These are phyloP conservation scores for Spinus pinus DNA, from an alignment of 2,797 vertebrate species.

Conservation along the genomic window DNA sequence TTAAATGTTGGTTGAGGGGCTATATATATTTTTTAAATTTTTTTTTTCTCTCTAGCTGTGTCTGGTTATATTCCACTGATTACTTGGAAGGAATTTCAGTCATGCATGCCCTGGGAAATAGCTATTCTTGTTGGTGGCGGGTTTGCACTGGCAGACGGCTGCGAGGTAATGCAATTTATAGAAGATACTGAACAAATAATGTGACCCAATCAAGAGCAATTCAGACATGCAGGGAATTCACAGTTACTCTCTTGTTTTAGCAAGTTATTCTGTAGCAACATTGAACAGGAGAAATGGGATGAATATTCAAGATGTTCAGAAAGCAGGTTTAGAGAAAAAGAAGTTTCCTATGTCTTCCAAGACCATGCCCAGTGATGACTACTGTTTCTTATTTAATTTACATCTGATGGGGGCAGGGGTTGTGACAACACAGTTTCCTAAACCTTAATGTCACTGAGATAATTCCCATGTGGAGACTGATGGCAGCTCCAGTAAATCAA, in stretches of 20 bases:
- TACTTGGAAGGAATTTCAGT: constrained; percentile 92
- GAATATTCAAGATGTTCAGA: neutral
- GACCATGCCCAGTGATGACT: neutral
- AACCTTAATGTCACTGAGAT: neutral
- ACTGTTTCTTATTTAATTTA: neutral
- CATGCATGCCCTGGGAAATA: constrained; percentile 93
- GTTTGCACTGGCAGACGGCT: constrained; percentile 91
- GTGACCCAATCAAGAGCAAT: neutral
- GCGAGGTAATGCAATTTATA: constrained; percentile 79
- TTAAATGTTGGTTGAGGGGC: neutral
- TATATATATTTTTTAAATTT: neutral
- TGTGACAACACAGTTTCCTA: neutral
- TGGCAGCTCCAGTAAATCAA: neutral
- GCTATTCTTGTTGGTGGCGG: constrained; percentile 90
- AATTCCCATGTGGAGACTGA: neutral
- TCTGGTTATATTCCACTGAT: constrained; percentile 78
- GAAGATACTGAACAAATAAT: constrained; percentile 27
- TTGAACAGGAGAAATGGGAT: accelerated
- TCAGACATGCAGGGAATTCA: neutral
- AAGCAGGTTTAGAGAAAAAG: neutral
- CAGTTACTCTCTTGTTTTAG: neutral
- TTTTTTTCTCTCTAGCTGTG: constrained; percentile 58
- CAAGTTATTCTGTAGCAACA: neutral
- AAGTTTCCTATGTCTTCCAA: neutral
- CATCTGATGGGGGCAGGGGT: neutral